A percentile compares a stretch with the other conserved stretches of the same genome.
These are phyloP conservation scores for Coecobrya sp. DNA, from an alignment of 2,888 invertebrate species.

Conservation along the genomic window DNA sequence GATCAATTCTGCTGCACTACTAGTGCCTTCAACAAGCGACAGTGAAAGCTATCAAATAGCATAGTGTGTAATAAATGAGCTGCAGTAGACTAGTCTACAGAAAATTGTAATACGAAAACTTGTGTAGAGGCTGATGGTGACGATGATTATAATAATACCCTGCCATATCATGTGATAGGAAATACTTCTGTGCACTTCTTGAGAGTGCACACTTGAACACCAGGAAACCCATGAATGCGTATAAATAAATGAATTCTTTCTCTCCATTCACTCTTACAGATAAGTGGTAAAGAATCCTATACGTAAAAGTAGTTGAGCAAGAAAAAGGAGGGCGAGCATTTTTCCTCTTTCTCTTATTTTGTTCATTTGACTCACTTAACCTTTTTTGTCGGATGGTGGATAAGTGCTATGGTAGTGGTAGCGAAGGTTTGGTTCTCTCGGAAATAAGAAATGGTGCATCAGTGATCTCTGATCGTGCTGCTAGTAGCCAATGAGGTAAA, in stretches of 20 bases:
- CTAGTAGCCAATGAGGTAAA: constrained; percentile 44
- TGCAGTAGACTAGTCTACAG: constrained; percentile 35
- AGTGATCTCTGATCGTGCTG: background rate
- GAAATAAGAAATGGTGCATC: constrained; percentile 29
- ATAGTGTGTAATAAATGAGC: constrained; percentile 44
- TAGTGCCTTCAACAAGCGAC: constrained; percentile 15
- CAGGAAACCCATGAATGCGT: constrained; percentile 25
- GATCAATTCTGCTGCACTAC: background rate
- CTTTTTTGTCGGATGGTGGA: constrained; percentile 54
- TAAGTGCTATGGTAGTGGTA: constrained; percentile 25
- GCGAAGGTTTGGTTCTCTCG: constrained; percentile 2
- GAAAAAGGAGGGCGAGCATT: background rate
- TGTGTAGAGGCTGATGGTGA: background rate
- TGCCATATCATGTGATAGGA: constrained; percentile 22
- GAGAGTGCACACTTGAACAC: constrained; percentile 35
- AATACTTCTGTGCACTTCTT: constrained; percentile 12
- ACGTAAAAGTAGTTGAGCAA: constrained; percentile 2
- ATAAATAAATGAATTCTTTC: constrained; percentile 41
- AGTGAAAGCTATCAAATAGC: constrained; percentile 31
- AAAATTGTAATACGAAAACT: constrained; percentile 33
- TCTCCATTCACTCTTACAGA: background rate
- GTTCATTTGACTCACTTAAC: constrained; percentile 71
- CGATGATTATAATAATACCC: constrained; percentile 1
- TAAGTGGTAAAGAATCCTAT: constrained; percentile 1
- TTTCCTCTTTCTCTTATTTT: constrained; percentile 38